Conservation (phyloP, 1,140 invertebrate species). For the Caenorhabditis inopinata region DNA sequence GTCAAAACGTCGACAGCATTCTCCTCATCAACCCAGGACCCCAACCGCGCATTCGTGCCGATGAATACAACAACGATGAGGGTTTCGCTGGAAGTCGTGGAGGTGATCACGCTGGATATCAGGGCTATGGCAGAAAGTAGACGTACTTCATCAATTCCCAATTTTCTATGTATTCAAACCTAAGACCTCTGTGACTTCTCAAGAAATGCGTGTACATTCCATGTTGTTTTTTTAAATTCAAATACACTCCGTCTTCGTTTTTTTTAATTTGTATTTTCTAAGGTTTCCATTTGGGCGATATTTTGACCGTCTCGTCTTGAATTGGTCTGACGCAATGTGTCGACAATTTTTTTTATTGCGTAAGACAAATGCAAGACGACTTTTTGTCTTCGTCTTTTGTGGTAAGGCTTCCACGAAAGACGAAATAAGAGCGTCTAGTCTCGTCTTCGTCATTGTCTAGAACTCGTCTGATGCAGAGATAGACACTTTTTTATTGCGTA, state of each 20-base stretch:
- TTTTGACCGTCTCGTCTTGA: slow-evolving; percentile 5
- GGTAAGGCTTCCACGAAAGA: too few species aligned
- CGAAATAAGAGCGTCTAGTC: too few species aligned
- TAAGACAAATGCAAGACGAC: too few species aligned
- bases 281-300: too few species aligned
- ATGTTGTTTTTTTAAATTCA: slow-evolving; percentile 1
- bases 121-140: slow-evolving; percentile 23
- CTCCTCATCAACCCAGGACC: slow-evolving; percentile 59
- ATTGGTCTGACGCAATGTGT: too few species aligned
- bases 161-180: not conserved
- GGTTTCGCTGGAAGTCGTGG: slow-evolving; percentile 25
- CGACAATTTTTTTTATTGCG: too few species aligned
- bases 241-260: not conserved
- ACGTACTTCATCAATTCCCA: not conserved
- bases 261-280: not conserved
- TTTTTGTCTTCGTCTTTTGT: too few species aligned
- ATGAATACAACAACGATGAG: slow-evolving; percentile 15
- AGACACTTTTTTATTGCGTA: too few species aligned
- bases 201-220: slow-evolving; percentile 29
- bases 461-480: too few species aligned
- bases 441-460: too few species aligned
- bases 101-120: slow-evolving; percentile 15
- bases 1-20: slow-evolving; percentile 64
- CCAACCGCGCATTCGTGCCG: slow-evolving; percentile 56
- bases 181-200: slow-evolving; percentile 28